A percentile compares a stretch with the other conserved stretches of the same genome.
Conservation (phyloP, 2,888 invertebrate genomes). For the Opisthograptis luteolata region DNA sequence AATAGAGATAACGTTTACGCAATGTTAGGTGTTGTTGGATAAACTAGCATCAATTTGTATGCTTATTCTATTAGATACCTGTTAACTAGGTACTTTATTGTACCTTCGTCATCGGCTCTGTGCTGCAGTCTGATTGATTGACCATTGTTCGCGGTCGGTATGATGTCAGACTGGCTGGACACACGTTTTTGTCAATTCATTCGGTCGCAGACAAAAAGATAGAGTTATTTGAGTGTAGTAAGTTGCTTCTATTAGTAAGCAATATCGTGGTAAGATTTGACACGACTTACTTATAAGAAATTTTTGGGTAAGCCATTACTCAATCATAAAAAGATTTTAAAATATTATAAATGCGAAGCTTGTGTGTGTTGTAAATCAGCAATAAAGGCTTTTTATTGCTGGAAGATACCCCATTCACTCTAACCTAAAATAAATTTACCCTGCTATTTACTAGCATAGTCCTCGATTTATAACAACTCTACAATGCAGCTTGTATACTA, state of each 20-base stretch:
- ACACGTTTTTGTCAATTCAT: slow-evolving; percentile 17
- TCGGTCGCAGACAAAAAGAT: background rate
- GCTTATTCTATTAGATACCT: slow-evolving; percentile 6
- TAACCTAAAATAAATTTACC: background rate
- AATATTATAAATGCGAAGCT: too few species aligned
- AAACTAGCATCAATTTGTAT: slow-evolving; percentile 14
- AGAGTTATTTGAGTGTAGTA: slow-evolving; percentile 9
- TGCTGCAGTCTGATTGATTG: slow-evolving; percentile 29
- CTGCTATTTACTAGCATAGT: background rate
- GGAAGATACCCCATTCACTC: too few species aligned
- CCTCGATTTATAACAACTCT: background rate
- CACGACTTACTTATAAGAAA: too few species aligned
- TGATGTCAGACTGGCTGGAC: slow-evolving; percentile 27
- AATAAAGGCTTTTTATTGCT: too few species aligned
- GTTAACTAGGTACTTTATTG: background rate
- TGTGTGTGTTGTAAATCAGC: too few species aligned
- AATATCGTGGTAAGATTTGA: too few species aligned
- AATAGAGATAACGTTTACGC: slow-evolving; percentile 12
- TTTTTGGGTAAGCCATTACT: too few species aligned
- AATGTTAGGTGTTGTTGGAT: slow-evolving; percentile 12
- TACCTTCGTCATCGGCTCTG: slow-evolving; percentile 21
- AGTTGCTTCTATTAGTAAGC: too few species aligned
- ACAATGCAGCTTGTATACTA: background rate
- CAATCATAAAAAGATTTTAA: too few species aligned
- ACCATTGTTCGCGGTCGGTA: slow-evolving; percentile 29